A percentile compares a stretch with the other conserved stretches of the same genome.
These are phyloP conservation scores for Polydrusus tereticollis DNA, from an alignment of 2,888 invertebrate genomes.

Conservation along the genomic window DNA sequence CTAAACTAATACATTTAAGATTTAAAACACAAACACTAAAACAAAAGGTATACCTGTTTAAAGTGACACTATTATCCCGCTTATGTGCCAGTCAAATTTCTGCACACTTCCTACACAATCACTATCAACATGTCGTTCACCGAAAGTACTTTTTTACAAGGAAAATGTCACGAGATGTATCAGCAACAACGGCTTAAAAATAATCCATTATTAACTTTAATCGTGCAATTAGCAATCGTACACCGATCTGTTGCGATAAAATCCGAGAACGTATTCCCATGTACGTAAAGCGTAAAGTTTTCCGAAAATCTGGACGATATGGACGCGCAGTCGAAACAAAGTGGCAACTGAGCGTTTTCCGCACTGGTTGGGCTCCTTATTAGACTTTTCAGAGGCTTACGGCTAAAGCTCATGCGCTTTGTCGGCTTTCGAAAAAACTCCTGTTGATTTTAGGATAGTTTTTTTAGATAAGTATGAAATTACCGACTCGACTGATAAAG, in stretches of 20 bases:
- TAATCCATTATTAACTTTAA: not conserved
- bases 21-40: not conserved
- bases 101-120: not conserved
- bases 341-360: slow-evolving; percentile 38
- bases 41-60: not conserved
- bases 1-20: too few species aligned
- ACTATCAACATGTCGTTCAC: not conserved
- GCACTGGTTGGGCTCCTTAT: slow-evolving; percentile 38
- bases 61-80: not conserved
- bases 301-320: not conserved
- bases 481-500: not conserved
- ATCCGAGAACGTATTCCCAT: not conserved
- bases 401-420: slow-evolving; percentile 42
- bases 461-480: slow-evolving; percentile 14
- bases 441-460: slow-evolving; percentile 38
- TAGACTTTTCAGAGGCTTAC: slow-evolving; percentile 39
- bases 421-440: slow-evolving; percentile 23
- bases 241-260: not conserved
- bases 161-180: too few species aligned
- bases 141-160: not conserved
- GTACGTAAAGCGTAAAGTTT: slow-evolving; percentile 4
- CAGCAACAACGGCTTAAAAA: too few species aligned
- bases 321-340: slow-evolving; percentile 14
- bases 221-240: not conserved
- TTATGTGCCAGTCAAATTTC: not conserved